Evolutionary conservation across 2,888 invertebrate species (phyloP).

Genomic region (Isoperla grammatica): DNA sequence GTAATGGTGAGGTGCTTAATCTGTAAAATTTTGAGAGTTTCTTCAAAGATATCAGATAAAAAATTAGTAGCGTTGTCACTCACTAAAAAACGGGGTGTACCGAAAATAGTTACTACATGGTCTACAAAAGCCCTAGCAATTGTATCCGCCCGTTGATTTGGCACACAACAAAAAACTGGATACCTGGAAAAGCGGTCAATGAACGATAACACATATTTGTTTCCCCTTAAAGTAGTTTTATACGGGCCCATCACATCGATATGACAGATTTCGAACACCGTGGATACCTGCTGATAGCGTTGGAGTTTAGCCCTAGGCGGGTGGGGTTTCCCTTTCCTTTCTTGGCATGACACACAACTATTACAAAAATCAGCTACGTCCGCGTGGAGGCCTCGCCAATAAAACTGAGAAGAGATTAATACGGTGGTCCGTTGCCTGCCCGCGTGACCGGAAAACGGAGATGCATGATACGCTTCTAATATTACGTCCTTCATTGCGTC

Average conservation of each 20-base stretch:
- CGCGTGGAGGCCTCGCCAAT: too few species aligned
- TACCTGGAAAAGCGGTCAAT: not conserved
- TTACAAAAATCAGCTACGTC: too few species aligned
- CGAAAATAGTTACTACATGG: not conserved
- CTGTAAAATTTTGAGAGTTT: not conserved
- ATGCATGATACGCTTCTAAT: too few species aligned
- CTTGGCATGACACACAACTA: too few species aligned
- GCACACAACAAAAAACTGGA: not conserved
- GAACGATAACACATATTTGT: not conserved
- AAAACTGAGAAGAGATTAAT: too few species aligned
- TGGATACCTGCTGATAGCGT: not conserved
- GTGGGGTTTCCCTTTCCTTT: constrained; percentile 14
- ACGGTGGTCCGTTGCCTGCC: too few species aligned
- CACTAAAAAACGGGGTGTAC: not conserved
- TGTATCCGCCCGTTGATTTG: not conserved
- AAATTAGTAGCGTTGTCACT: not conserved
- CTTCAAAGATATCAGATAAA: not conserved
- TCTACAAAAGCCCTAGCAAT: not conserved
- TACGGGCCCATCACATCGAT: constrained; percentile 7
- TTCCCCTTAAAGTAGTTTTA: not conserved
- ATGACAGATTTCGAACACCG: constrained; percentile 9
- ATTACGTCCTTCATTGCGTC: too few species aligned
- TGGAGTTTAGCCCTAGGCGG: constrained; percentile 15
- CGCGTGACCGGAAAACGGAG: too few species aligned
- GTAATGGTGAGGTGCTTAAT: not conserved